Conservation (phyloP, 2,113 vertebrate genomes). For the Ranitomeya imitator region DNA sequence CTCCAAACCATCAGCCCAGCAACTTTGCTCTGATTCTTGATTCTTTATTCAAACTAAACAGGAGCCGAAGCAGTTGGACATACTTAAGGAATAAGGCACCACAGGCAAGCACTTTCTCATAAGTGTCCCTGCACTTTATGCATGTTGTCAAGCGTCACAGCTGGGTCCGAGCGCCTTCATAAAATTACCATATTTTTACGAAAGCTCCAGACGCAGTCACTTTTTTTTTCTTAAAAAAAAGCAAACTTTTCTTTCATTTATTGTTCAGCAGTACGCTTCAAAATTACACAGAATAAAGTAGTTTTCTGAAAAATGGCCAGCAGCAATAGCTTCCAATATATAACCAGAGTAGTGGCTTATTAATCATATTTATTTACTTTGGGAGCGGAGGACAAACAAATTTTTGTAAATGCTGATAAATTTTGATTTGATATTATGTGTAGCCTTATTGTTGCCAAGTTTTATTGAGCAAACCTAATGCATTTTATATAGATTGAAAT, state of each 20-base stretch:
- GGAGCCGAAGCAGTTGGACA: conserved; percentile 53
- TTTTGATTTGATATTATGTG: background rate
- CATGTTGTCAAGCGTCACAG: conserved; percentile 51
- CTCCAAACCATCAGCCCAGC: conserved; percentile 48
- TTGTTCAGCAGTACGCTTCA: background rate
- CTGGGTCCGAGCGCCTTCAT: conserved; percentile 17
- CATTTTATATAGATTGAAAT: background rate
- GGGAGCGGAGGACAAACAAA: background rate
- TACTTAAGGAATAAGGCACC: conserved; percentile 54
- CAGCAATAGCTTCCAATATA: background rate
- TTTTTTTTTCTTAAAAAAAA: conserved; percentile 7
- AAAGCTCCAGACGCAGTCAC: conserved; percentile 10
- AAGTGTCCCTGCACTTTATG: conserved; percentile 50
- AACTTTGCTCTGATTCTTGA: conserved; percentile 55
- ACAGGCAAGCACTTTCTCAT: conserved; percentile 53
- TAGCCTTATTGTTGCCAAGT: background rate
- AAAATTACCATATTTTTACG: conserved; percentile 54
- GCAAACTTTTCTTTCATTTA: background rate
- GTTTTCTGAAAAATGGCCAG: background rate
- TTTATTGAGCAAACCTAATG: background rate
- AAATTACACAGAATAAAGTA: background rate
- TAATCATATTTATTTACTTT: background rate
- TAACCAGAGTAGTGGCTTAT: background rate
- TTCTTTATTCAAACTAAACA: conserved; percentile 56
- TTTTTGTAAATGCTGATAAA: background rate